Percentiles rank a stretch among this genome's conserved stretches.
Evolutionary conservation across 2,113 vertebrate genomes (phyloP).

Genomic region (Clarias batrachus): DNA sequence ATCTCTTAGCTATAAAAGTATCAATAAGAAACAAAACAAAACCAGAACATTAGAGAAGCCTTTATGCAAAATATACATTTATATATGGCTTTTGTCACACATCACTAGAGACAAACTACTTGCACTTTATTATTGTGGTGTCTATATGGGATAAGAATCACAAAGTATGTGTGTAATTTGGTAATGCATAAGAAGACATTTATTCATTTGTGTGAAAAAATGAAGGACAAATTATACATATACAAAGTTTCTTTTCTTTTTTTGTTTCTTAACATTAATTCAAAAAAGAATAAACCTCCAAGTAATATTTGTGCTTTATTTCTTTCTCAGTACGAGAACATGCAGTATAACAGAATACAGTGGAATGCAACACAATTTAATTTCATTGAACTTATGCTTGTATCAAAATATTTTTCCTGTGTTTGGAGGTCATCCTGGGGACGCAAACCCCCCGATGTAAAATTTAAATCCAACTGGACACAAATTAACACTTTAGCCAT

Average conservation of each 20-base stretch:
- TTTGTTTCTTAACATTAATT: too few relatives aligned
- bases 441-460: neutral
- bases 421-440: neutral
- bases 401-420: neutral
- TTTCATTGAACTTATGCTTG: neutral
- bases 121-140: neutral
- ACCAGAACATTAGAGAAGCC: neutral
- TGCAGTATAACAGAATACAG: neutral
- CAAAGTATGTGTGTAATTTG: neutral
- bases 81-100: neutral
- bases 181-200: neutral
- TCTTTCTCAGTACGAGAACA: neutral
- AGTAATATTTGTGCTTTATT: neutral
- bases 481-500: neutral
- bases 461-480: neutral
- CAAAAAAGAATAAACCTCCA: too few relatives aligned
- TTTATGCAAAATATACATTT: neutral
- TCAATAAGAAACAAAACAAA: neutral
- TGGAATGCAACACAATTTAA: neutral
- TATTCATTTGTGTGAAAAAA: neutral
- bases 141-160: neutral
- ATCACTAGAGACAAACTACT: neutral
- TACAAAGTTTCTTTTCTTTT: neutral
- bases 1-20: neutral
- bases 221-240: neutral